Evolutionary conservation across 2,888 invertebrate species (phyloP).

Genomic region (Protodeltote pygarga): DNA sequence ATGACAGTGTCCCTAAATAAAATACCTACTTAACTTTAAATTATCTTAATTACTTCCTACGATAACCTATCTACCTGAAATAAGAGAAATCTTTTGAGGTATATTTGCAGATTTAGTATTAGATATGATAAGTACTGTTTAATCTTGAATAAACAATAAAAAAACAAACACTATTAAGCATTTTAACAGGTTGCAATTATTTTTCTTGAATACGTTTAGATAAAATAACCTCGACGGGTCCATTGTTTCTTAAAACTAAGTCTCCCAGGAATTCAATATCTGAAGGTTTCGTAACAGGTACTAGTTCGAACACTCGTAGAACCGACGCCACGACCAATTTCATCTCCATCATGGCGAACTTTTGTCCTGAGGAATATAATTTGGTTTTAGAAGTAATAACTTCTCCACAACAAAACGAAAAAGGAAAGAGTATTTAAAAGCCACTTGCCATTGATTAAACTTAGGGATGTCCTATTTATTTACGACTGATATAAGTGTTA

Average conservation of each 20-base stretch:
- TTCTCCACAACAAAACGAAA: too few species aligned
- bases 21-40: background rate
- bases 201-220: constrained; percentile 49
- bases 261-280: constrained; percentile 71
- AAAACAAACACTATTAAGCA: too few species aligned
- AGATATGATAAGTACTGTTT: too few species aligned
- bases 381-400: background rate
- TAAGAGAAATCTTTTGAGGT: too few species aligned
- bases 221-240: constrained; percentile 73
- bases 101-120: too few species aligned
- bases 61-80: too few species aligned
- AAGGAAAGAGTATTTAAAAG: too few species aligned
- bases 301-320: constrained; percentile 78
- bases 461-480: too few species aligned
- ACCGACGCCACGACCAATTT: constrained; percentile 84
- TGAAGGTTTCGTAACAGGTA: constrained; percentile 79
- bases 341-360: constrained; percentile 88
- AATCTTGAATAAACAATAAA: too few species aligned
- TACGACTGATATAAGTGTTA: too few species aligned
- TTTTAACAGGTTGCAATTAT: background rate
- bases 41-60: background rate
- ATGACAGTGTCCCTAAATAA: too few species aligned
- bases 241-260: constrained; percentile 70
- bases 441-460: too few species aligned
- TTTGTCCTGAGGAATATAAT: constrained; percentile 82